Percentiles rank a stretch among this genome's conserved stretches.
Evolutionary conservation across 2,113 vertebrate species (phyloP).

Genomic region (Tor tambroides): DNA sequence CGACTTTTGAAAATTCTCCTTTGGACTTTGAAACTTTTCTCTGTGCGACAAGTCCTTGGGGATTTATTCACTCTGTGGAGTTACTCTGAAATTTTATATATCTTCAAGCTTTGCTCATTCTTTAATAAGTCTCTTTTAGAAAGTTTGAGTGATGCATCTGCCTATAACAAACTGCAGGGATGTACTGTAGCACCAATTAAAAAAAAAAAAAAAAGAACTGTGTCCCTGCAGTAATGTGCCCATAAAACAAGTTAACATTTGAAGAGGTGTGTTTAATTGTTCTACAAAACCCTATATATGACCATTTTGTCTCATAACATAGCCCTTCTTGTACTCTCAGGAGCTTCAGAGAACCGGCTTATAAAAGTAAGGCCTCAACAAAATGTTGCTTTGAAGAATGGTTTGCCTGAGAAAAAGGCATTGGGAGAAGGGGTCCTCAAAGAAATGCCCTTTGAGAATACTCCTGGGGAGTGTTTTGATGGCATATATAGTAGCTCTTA

Average conservation of each 20-base stretch:
- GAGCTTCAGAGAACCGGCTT: slow-evolving; percentile 21
- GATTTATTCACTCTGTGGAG: slow-evolving; percentile 1
- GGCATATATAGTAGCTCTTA: slow-evolving; percentile 25
- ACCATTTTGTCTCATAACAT: neutral
- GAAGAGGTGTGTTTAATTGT: neutral
- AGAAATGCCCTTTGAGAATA: neutral
- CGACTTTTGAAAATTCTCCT: neutral
- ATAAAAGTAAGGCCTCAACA: slow-evolving; percentile 26
- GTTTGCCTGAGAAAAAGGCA: slow-evolving; percentile 25
- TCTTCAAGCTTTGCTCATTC: slow-evolving; percentile 23
- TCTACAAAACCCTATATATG: neutral
- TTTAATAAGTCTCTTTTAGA: slow-evolving; percentile 21
- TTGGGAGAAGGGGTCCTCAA: neutral
- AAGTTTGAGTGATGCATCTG: neutral
- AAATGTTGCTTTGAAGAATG: slow-evolving; percentile 33
- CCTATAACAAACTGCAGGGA: neutral
- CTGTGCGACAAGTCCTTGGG: neutral
- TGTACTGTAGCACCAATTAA: neutral
- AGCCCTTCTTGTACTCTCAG: neutral
- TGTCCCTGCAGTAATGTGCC: neutral
- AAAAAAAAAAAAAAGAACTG: neutral
- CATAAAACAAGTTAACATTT: neutral
- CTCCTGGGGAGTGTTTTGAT: slow-evolving; percentile 9
- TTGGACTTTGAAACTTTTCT: neutral
- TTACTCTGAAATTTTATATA: neutral